phyloP scores from a whole-genome alignment of 2,888 invertebrate species.

The Azorinus chamasolen region DNA sequence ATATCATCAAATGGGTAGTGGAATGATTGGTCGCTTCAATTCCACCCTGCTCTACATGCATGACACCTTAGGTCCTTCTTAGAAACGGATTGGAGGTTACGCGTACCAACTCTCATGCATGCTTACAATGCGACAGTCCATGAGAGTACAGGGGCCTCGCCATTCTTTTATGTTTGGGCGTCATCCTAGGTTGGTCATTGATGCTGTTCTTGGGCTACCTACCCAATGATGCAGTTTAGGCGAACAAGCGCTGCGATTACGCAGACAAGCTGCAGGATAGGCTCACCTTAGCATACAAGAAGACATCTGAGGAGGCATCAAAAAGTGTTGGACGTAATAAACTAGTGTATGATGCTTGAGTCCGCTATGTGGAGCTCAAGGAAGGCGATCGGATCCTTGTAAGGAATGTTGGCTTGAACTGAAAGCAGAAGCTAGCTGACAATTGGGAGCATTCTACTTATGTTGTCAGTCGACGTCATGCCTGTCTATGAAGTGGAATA shows the following conservation, averaged over 20 bases:
- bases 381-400: constrained; percentile 4
- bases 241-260: constrained; percentile 12
- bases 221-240: constrained; percentile 7
- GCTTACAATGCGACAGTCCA: constrained; percentile 29
- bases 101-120: constrained; percentile 14
- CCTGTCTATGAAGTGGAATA: constrained; percentile 6
- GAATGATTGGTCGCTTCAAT: constrained; percentile 26
- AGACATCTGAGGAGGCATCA: too few relatives aligned
- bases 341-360: background rate
- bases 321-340: background rate
- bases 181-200: too few relatives aligned
- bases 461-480: background rate
- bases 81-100: constrained; percentile 16
- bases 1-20: constrained; percentile 39
- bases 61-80: constrained; percentile 8
- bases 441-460: too few relatives aligned
- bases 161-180: too few relatives aligned
- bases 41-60: constrained; percentile 20
- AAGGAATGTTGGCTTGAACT: background rate
- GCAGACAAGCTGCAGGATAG: constrained; percentile 9
- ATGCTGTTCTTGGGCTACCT: constrained; percentile 24
- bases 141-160: too few relatives aligned
- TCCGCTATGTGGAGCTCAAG: background rate
- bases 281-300: background rate
- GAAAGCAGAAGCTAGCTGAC: constrained; percentile 9